These are phyloP conservation scores for Sebastes iracundus DNA, from an alignment of 2,797 vertebrate species.

Conservation along the genomic window DNA sequence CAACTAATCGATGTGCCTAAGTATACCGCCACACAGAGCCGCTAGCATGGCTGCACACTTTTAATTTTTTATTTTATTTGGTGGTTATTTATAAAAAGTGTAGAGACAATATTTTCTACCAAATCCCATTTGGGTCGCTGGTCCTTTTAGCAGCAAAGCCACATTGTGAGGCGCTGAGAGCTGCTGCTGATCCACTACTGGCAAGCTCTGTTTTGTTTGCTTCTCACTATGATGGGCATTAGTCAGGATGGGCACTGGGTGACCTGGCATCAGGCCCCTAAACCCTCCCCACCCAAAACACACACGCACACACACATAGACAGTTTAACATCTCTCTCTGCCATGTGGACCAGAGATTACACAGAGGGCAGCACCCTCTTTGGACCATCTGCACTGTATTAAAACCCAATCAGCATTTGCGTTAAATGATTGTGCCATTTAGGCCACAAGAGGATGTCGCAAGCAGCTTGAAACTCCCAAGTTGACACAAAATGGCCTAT, in stretches of 20 bases:
- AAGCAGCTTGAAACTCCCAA: neutral
- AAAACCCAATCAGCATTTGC: conserved; percentile 58
- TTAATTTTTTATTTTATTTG: neutral
- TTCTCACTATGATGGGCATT: conserved; percentile 54
- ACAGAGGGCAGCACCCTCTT: conserved; percentile 30
- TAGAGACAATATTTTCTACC: neutral
- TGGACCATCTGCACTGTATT: conserved; percentile 69
- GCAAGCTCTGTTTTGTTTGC: conserved; percentile 50
- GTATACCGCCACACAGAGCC: neutral
- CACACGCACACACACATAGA: neutral
- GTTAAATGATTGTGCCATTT: conserved; percentile 51
- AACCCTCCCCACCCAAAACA: conserved; percentile 8
- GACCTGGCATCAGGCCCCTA: conserved; percentile 39
- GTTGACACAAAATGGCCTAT: neutral
- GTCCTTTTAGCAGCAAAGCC: neutral
- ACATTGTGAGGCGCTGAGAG: neutral
- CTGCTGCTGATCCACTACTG: conserved; percentile 29
- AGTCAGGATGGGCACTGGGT: conserved; percentile 29
- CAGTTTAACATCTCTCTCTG: conserved; percentile 9
- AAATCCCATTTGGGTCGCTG: conserved; percentile 8
- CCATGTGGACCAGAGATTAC: conserved; percentile 67
- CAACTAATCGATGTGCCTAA: neutral
- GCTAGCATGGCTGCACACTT: neutral
- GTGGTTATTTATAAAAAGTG: neutral
- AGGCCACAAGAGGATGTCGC: conserved; percentile 13